phyloP scores from a whole-genome alignment of 2,113 vertebrate species.

The Hydrolagus affinis region DNA sequence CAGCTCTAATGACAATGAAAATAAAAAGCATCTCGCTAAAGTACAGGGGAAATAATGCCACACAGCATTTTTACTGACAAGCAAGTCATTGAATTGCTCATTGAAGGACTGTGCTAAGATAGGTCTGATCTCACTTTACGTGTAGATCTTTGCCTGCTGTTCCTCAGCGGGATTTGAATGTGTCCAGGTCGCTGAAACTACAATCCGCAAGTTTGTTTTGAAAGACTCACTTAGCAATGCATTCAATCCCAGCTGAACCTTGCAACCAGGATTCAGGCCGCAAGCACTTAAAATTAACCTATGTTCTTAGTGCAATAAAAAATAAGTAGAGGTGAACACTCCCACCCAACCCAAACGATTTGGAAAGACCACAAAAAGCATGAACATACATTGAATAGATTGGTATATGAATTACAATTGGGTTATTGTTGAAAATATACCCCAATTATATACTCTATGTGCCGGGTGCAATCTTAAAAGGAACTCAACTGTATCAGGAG shows the following conservation, averaged over 20 bases:
- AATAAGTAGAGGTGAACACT: too few species aligned
- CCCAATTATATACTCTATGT: background rate
- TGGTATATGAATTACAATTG: too few species aligned
- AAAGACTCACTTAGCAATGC: too few species aligned
- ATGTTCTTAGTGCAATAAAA: too few species aligned
- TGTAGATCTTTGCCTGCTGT: background rate
- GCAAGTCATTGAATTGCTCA: background rate
- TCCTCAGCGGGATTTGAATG: background rate
- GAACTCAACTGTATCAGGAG: background rate
- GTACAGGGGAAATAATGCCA: background rate
- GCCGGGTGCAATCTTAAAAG: background rate
- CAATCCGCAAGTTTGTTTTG: background rate
- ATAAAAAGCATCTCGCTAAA: background rate
- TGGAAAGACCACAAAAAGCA: too few species aligned
- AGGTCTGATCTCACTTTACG: background rate
- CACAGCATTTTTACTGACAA: background rate
- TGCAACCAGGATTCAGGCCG: background rate
- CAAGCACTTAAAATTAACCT: too few species aligned
- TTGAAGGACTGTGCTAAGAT: background rate
- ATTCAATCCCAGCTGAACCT: background rate
- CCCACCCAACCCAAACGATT: too few species aligned
- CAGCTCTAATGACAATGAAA: background rate
- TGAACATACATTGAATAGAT: too few species aligned
- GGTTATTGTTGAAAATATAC: background rate
- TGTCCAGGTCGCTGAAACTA: background rate